Percentiles rank a stretch among this genome's conserved stretches.
Conservation (phyloP, 2,797 vertebrate species). For the Pangasius sanitwongsei region DNA sequence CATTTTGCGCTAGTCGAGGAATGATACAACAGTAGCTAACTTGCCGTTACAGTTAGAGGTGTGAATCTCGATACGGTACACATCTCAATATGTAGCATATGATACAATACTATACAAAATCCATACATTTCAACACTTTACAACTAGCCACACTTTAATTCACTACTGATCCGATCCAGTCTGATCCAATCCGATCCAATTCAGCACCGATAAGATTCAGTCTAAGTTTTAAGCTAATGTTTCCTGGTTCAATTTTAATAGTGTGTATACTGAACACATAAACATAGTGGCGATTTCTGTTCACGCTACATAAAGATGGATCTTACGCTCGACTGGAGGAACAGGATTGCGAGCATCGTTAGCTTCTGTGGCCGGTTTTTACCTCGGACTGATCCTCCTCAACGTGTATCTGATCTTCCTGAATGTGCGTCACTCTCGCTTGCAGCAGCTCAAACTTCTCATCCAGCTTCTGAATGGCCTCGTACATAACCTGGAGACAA, state of each 20-base stretch:
- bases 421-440: slow-evolving; percentile 54
- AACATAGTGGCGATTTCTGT: neutral
- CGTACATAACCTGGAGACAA: slow-evolving; percentile 59
- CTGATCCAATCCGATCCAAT: neutral
- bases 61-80: neutral
- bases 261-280: neutral
- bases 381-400: slow-evolving; percentile 25
- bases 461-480: slow-evolving; percentile 63
- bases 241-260: neutral
- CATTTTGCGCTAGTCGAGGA: too few relatives aligned
- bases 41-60: neutral
- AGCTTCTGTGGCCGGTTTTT: neutral
- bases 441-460: slow-evolving; percentile 62
- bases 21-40: too few relatives aligned
- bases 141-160: neutral
- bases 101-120: neutral
- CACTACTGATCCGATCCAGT: too few relatives aligned
- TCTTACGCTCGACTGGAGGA: neutral
- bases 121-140: neutral
- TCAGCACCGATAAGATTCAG: neutral
- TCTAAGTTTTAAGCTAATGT: neutral
- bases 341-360: too few relatives aligned
- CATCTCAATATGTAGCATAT: neutral
- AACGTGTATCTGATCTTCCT: slow-evolving; percentile 42
- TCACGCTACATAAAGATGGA: neutral